A percentile compares a stretch with the other conserved stretches of the same genome.
Conservation (phyloP, 1,140 invertebrate genomes). For the Drosophila sturtevanti region DNA sequence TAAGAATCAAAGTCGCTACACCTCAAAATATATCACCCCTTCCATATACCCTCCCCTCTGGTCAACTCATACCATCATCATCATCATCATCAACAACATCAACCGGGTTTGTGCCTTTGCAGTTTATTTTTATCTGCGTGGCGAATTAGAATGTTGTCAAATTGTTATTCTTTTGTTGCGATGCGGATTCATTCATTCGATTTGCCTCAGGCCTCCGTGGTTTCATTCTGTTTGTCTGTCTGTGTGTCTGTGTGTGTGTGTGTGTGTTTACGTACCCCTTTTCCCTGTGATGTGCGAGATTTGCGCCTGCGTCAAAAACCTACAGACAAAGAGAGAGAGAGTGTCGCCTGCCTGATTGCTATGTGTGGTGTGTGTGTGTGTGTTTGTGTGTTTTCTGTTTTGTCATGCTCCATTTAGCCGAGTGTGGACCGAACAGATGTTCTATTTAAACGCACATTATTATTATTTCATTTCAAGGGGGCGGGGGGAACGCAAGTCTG, state of each 20-base stretch:
- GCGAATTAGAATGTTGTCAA: constrained; percentile 82
- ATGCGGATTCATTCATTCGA: constrained; percentile 78
- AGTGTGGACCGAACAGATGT: constrained; percentile 82
- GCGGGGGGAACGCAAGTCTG: constrained; percentile 64
- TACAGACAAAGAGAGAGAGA: constrained; percentile 10
- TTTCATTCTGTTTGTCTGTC: constrained; percentile 1
- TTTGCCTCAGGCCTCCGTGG: constrained; percentile 49
- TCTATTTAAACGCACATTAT: constrained; percentile 83
- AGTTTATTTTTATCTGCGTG: constrained; percentile 80
- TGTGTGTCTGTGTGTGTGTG: background rate
- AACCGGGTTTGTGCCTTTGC: constrained; percentile 21
- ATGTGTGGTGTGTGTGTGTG: constrained; percentile 12
- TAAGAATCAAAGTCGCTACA: constrained; percentile 61
- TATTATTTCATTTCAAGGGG: constrained; percentile 79
- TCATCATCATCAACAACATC: constrained; percentile 9
- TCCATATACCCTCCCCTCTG: background rate
- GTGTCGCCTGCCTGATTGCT: constrained; percentile 26
- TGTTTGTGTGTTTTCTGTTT: constrained; percentile 81
- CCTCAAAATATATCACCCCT: background rate
- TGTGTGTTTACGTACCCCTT: constrained; percentile 11
- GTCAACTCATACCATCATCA: background rate
- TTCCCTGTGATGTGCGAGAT: constrained; percentile 14
- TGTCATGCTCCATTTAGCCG: constrained; percentile 83
- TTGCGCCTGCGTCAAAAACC: constrained; percentile 47
- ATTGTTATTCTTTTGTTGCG: constrained; percentile 82